Conservation (phyloP, 2,797 vertebrate species). For the Girardinus metallicus region DNA sequence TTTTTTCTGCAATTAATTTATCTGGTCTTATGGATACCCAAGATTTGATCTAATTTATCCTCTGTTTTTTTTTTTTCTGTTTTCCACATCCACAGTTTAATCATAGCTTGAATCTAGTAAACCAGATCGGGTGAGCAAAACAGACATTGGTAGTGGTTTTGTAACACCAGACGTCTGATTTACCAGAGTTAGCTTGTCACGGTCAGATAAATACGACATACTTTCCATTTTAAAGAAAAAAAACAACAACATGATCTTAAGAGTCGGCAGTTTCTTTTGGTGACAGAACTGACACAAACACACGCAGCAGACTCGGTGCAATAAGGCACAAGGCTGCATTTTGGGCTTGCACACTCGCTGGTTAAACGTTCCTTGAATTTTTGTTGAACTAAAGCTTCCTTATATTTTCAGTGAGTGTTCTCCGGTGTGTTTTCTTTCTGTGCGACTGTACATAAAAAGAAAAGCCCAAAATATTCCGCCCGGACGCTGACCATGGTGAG, state of each 20-base stretch:
- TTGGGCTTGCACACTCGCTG: not conserved
- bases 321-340: not conserved
- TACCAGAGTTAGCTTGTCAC: not conserved
- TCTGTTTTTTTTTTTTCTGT: too few relatives aligned
- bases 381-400: constrained; percentile 40
- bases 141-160: not conserved
- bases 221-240: not conserved
- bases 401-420: constrained; percentile 24
- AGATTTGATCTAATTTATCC: not conserved
- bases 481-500: constrained; percentile 13
- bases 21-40: not conserved
- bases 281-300: not conserved
- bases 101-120: not conserved
- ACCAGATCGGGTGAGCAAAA: not conserved
- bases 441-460: constrained; percentile 19
- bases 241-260: not conserved
- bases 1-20: not conserved
- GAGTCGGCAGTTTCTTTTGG: not conserved
- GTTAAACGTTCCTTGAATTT: not conserved
- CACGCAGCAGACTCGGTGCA: not conserved
- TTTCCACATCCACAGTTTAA: not conserved
- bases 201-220: not conserved
- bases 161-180: not conserved
- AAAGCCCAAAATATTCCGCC: constrained; percentile 27
- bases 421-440: constrained; percentile 11